Evolutionary conservation across 2,797 vertebrate species (phyloP), one percentile per base, ranked within the genome.

Genomic region (Siniperca undulata): DNA sequence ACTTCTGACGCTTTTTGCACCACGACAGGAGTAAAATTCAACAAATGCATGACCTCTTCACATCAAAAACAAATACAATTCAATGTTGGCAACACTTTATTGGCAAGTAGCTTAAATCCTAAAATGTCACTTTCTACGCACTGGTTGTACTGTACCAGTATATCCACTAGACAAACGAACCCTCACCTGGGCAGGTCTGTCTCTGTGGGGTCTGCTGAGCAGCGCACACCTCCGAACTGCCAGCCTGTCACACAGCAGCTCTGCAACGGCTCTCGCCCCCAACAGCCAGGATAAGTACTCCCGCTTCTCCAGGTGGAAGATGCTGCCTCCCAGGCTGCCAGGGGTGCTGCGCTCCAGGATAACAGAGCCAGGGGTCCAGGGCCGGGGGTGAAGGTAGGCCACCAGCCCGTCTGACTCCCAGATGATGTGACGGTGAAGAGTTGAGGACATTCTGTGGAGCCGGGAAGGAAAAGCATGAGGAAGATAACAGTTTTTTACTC

Each of bases 321-420:
- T 74, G 84, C 93, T 92, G 36, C 80, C 76, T 55, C 77, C 92
- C 0, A 62, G 34, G 1, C 59, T 14, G 24, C 82, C 69, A 0
- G 78, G 77, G 2, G n/a, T 4, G 53, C 79, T 86, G 56, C 83
- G 66, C 81, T 95, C 94, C 83, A 96, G 76, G 48, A 95, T 77
- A 0, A 95, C 92, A 2, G 92, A 90, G 44, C 95, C 96, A 0
- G 95, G 94, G 19, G 94, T 96, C 95, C 96, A 96, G 7, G 96
- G 95, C 10, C 74, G 86, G 9, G 92, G 89, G 58, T 96, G 88
- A 1, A 96, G 93, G 85, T 94, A 93, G 3, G 95, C 95, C 36
- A 94, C 89, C 7, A 95, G 84, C 1, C 92, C 91, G 22, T 92
- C 86, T 0, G 92, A 93, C 84, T 94, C 89, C 96, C 95, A 96